These are phyloP conservation scores for Synodontis membranacea DNA, from an alignment of 2,113 vertebrate species.

Conservation along the genomic window DNA sequence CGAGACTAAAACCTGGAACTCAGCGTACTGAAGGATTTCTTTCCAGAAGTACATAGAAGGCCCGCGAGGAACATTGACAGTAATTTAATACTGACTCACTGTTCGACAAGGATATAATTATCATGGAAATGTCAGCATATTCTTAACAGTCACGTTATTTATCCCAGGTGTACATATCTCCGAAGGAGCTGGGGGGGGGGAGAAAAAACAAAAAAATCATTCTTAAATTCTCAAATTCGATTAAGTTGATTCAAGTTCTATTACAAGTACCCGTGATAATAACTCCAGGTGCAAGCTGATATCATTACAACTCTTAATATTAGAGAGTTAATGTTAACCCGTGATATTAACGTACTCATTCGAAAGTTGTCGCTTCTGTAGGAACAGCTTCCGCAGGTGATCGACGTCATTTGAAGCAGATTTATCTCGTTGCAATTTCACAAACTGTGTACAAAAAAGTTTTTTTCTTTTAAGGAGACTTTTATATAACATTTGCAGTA, in stretches of 20 bases:
- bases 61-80: conserved; percentile 3
- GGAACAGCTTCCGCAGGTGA: not conserved
- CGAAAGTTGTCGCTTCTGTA: not conserved
- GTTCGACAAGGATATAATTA: not conserved
- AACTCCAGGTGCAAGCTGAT: not conserved
- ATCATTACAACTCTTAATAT: too few relatives aligned
- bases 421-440: not conserved
- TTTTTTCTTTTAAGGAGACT: not conserved
- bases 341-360: not conserved
- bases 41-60: not conserved
- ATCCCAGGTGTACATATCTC: not conserved
- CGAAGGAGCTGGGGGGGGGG: too few relatives aligned
- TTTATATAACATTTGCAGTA: not conserved
- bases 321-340: too few relatives aligned
- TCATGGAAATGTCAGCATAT: not conserved
- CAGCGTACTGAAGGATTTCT: not conserved
- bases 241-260: not conserved
- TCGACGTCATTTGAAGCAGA: not conserved
- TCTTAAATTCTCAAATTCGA: not conserved
- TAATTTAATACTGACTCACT: not conserved
- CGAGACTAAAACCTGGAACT: not conserved
- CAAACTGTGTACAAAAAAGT: not conserved
- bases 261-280: not conserved
- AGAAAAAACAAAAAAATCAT: too few relatives aligned
- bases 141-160: not conserved